Base-by-base conservation (phyloP, 2,888 invertebrate species). In the Bombylius discolor region DNA sequence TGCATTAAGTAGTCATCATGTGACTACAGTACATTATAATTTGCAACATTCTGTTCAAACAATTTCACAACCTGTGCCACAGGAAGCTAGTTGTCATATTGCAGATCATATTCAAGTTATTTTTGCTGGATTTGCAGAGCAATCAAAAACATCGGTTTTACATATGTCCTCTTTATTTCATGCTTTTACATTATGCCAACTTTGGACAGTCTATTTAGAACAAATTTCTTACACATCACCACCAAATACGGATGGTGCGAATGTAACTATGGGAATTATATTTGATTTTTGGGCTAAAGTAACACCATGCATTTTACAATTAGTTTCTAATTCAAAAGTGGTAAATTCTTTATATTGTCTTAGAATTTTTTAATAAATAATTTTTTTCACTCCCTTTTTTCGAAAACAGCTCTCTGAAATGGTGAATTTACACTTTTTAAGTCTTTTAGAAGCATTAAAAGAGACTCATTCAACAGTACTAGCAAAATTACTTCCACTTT, bases 201-300 rank as follows among this genome's bases (percentile, higher is more conserved):
- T 99, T 60, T 99, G 98, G 99, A 99, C 98, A 0, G 85, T 99
- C 64, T 99, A 99, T 76, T 82, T 98, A 70, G 98, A 99, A 74
- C 89, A 91, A 72, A 79, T 87, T 65, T 85, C 91, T 3, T 79
- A 78, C 50, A 78, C 77, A 48, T 79, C 81, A 67, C 76, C 78
- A 62, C 86, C 82, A 62, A 83, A 79, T 68, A 78, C 79, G 45
- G 90, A 90, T 67, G 79, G 83, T 13, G 84, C 87, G 66, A 79
- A 84, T 66, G 77, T 83, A 13, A 85, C 87, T 1, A 81, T 86
- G 75, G 86, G 85, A 62, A 89, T 93, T 62, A 79, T 98, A 55
- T 84, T 96, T 64, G 97, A 98, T 77, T 99, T 99, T 79, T 99
- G 99, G 99, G 91, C 92, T 52, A 91, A 97, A 74, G 89, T 99